phyloP scores from a whole-genome alignment of 2,888 invertebrate species.

The Troglohyphantes excavatus region DNA sequence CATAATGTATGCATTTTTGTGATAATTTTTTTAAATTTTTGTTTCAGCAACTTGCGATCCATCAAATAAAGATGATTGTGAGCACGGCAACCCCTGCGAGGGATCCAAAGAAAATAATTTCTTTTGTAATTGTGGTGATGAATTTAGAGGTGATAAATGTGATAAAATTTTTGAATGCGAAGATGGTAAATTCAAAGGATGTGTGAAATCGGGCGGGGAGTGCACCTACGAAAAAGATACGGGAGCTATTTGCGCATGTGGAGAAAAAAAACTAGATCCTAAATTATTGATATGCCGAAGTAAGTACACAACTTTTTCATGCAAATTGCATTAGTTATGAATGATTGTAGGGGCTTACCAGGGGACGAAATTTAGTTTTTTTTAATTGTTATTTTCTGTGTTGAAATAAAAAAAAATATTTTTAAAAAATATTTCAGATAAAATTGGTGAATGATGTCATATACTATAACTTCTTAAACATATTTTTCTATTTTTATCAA shows the following conservation, averaged over 20 bases:
- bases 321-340: no score
- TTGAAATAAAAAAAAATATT: no score
- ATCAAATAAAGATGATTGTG: slow-evolving; percentile 17
- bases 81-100: not conserved
- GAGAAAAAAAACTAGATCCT: not conserved
- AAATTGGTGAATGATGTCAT: no score
- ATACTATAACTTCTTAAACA: no score
- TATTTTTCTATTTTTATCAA: no score
- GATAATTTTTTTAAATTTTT: no score
- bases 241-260: not conserved
- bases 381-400: no score
- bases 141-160: slow-evolving; percentile 3
- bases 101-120: not conserved
- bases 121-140: not conserved
- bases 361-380: no score
- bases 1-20: no score
- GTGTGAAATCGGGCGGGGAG: not conserved
- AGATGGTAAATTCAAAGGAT: not conserved
- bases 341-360: no score
- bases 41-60: not conserved
- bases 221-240: not conserved
- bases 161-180: not conserved
- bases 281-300: not conserved
- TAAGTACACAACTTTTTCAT: not conserved
- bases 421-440: no score